These are phyloP conservation scores for Gymnocephalus cernua DNA, from an alignment of 2,113 vertebrate genomes.

Conservation along the genomic window DNA sequence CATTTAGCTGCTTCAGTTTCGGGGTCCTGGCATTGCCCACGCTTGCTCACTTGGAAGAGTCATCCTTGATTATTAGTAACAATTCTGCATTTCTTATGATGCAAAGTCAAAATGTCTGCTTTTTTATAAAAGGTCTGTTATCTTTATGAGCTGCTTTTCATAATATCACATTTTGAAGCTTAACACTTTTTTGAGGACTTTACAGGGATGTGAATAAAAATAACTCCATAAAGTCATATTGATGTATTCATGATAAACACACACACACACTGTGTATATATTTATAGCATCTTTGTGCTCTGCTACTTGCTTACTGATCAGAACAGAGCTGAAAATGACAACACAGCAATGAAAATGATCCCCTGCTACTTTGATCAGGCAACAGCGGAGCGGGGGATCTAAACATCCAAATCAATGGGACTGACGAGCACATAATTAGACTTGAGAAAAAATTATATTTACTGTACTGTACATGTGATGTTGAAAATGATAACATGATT, in stretches of 20 bases:
- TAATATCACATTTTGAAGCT: not conserved
- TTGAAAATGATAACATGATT: not conserved
- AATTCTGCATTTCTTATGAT: not conserved
- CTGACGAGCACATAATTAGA: not conserved
- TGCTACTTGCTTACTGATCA: not conserved
- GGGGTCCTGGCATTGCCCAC: not conserved
- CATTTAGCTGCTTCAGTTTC: not conserved
- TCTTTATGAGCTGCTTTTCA: not conserved
- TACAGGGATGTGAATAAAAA: not conserved
- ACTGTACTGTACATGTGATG: not conserved
- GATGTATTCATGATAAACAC: not conserved
- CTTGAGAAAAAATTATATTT: too few species aligned
- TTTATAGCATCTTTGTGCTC: not conserved
- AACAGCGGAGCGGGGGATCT: not conserved
- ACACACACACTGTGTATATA: not conserved
- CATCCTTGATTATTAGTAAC: not conserved
- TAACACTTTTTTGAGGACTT: not conserved
- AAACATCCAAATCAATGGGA: not conserved
- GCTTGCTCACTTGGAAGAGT: not conserved
- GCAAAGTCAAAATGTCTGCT: not conserved
- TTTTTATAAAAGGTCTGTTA: not conserved
- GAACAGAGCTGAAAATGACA: conserved; percentile 3
- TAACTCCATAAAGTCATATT: not conserved
- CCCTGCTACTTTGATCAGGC: not conserved
- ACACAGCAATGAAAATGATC: not conserved